phyloP scores from a whole-genome alignment of 53 echinoderm and acorn worm species.

The Temnopleurus reevesii region DNA sequence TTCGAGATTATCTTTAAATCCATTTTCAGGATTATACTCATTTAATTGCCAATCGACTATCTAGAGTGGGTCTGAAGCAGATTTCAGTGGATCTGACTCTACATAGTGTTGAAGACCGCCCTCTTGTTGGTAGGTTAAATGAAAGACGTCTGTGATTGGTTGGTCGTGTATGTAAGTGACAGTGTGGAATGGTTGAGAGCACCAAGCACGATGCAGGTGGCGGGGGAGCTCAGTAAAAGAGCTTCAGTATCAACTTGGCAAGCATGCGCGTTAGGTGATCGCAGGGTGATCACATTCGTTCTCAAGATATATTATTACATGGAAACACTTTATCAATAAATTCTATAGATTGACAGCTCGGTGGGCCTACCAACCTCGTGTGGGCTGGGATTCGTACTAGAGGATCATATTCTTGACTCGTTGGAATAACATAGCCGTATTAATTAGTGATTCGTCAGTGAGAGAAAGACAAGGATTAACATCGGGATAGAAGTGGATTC shows the following conservation, averaged over 20 bases:
- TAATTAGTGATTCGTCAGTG: neutral
- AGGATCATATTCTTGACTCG: constrained; percentile 24
- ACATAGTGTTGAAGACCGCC: neutral
- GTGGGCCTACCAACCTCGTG: neutral
- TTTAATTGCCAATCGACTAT: too few relatives aligned
- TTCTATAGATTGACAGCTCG: neutral
- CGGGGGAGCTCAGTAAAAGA: too few relatives aligned
- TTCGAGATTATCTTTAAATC: too few relatives aligned
- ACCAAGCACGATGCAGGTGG: neutral
- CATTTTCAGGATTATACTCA: too few relatives aligned
- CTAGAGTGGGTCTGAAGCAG: too few relatives aligned
- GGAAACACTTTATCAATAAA: constrained; percentile 30
- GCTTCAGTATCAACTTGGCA: neutral
- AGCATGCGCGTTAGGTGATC: constrained; percentile 18
- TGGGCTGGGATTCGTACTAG: neutral
- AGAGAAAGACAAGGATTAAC: neutral
- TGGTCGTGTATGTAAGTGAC: neutral
- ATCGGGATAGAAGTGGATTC: neutral
- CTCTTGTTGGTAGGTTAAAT: neutral
- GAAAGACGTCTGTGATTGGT: neutral
- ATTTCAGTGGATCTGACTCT: too few relatives aligned
- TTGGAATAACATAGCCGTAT: constrained; percentile 23
- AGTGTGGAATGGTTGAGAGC: neutral
- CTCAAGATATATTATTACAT: constrained; percentile 34
- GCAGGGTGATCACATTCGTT: neutral